A percentile compares a stretch with the other conserved stretches of the same genome.
Conservation (phyloP, 2,797 vertebrate genomes). For the Etheostoma nigrum region DNA sequence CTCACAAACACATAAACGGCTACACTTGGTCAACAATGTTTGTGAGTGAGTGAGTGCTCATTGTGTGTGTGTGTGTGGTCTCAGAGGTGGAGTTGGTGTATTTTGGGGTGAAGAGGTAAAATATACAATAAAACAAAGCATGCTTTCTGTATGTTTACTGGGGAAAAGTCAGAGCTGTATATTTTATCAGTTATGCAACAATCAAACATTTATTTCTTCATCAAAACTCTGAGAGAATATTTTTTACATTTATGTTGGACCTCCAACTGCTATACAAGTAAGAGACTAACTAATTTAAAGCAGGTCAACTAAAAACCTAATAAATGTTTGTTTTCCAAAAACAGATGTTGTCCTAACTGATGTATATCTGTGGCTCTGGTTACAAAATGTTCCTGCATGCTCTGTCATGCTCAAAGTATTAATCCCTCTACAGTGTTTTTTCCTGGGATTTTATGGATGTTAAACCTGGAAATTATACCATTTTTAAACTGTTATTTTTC, state of each 20-base stretch:
- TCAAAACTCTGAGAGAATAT: constrained; percentile 3
- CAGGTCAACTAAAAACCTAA: neutral
- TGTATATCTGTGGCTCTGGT: constrained; percentile 70
- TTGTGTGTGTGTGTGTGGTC: constrained; percentile 45
- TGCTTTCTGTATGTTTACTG: constrained; percentile 63
- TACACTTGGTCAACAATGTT: constrained; percentile 29
- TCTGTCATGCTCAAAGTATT: constrained; percentile 66
- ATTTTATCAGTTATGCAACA: constrained; percentile 69
- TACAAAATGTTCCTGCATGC: constrained; percentile 73
- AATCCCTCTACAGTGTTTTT: constrained; percentile 35
- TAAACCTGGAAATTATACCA: constrained; percentile 7
- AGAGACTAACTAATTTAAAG: constrained; percentile 3
- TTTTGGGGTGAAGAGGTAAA: constrained; percentile 73
- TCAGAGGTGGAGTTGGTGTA: constrained; percentile 67
- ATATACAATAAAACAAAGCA: constrained; percentile 57
- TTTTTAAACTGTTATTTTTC: constrained; percentile 39
- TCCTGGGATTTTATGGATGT: constrained; percentile 44
- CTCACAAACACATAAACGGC: constrained; percentile 29
- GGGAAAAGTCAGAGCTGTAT: constrained; percentile 68
- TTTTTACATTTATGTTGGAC: neutral
- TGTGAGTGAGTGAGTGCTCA: constrained; percentile 37
- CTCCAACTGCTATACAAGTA: constrained; percentile 5
- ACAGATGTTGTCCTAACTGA: constrained; percentile 67
- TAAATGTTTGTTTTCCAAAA: neutral
- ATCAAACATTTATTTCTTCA: constrained; percentile 20